Conservation (phyloP, 2,888 invertebrate species). For the Sicus ferrugineus region DNA sequence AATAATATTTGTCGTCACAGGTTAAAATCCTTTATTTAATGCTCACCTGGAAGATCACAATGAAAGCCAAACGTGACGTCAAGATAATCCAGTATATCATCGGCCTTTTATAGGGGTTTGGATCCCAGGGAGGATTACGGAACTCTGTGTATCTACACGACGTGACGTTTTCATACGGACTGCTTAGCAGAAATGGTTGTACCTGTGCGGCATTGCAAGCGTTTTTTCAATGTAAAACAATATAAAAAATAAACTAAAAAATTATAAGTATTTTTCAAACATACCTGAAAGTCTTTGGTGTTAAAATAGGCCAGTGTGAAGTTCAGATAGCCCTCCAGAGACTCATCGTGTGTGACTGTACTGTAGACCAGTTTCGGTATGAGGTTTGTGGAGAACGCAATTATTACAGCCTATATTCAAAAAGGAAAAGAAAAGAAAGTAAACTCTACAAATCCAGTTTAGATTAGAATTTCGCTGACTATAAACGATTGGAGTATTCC, state of each 20-base stretch:
- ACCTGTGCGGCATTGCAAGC: slow-evolving; percentile 30
- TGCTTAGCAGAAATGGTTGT: slow-evolving; percentile 50
- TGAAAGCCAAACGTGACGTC: slow-evolving; percentile 76
- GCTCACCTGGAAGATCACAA: slow-evolving; percentile 74
- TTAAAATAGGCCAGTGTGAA: slow-evolving; percentile 74
- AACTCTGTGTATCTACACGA: slow-evolving; percentile 75
- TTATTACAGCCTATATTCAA: slow-evolving; percentile 81
- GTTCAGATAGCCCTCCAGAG: slow-evolving; percentile 74
- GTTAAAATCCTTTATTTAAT: too few species aligned
- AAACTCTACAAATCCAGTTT: too few species aligned
- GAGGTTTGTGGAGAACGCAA: slow-evolving; percentile 85
- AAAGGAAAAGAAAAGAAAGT: slow-evolving; percentile 39
- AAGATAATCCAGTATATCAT: slow-evolving; percentile 78
- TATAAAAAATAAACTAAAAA: background rate
- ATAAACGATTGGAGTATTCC: slow-evolving; percentile 7
- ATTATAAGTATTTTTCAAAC: background rate
- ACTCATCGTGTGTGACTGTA: slow-evolving; percentile 65
- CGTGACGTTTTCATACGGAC: slow-evolving; percentile 58
- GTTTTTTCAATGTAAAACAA: background rate
- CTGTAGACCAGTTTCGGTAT: slow-evolving; percentile 79
- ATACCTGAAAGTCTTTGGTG: slow-evolving; percentile 68
- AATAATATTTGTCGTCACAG: too few species aligned
- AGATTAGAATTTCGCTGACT: background rate
- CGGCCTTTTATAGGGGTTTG: slow-evolving; percentile 69
- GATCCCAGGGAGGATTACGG: slow-evolving; percentile 69